phyloP scores from a whole-genome alignment of 2,113 vertebrate genomes.

The Pavo muticus region DNA sequence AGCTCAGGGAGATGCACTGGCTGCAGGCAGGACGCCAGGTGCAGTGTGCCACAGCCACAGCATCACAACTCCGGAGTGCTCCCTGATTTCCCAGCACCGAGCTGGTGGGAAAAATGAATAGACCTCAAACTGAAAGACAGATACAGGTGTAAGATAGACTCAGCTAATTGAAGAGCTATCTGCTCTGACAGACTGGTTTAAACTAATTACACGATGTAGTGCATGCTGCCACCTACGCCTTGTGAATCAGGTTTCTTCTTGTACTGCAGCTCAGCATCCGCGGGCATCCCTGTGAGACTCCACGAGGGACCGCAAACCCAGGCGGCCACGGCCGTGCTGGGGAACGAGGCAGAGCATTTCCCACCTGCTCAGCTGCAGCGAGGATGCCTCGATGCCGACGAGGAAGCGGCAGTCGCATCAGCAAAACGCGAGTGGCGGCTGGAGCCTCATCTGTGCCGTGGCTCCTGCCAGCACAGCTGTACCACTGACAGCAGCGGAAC shows the following conservation, averaged over 20 bases:
- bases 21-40: not conserved
- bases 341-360: not conserved
- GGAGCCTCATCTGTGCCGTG: not conserved
- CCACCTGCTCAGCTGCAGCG: not conserved
- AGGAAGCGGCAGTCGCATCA: not conserved
- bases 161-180: not conserved
- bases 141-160: not conserved
- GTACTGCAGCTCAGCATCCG: not conserved
- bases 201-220: not conserved
- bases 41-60: not conserved
- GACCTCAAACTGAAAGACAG: not conserved
- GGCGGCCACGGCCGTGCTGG: not conserved
- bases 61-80: not conserved
- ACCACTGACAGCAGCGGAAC: slow-evolving; percentile 67
- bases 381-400: not conserved
- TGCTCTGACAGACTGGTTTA: not conserved
- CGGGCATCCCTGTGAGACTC: not conserved
- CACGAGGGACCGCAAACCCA: not conserved
- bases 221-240: slow-evolving; percentile 53
- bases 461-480: slow-evolving; percentile 68
- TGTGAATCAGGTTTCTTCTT: slow-evolving; percentile 29
- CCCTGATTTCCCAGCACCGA: not conserved
- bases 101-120: not conserved
- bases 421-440: not conserved
- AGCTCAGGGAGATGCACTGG: not conserved